Percentiles rank a stretch among this genome's conserved stretches.
Evolutionary conservation across 2,888 invertebrate species (phyloP).

Genomic region (Polyommatus icarus): DNA sequence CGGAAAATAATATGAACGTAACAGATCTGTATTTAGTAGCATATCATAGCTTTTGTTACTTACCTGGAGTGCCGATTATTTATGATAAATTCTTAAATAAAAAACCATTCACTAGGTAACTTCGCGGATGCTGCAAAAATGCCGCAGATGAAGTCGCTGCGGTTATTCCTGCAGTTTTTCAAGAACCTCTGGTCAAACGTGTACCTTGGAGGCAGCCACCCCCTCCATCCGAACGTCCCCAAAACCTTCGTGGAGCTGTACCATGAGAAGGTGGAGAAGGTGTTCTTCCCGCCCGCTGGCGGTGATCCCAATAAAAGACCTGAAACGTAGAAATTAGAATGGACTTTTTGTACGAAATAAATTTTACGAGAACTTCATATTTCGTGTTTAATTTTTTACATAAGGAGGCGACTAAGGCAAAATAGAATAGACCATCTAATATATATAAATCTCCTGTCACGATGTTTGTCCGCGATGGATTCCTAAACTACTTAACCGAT

Average conservation of each 20-base stretch:
- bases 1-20: too few relatives aligned
- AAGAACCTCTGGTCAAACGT: conserved; percentile 45
- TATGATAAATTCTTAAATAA: too few relatives aligned
- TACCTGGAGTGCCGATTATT: too few relatives aligned
- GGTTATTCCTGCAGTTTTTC: conserved; percentile 48
- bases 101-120: conserved; percentile 46
- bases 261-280: conserved; percentile 46
- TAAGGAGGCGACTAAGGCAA: too few relatives aligned
- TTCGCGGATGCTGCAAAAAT: conserved; percentile 51
- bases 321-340: conserved; percentile 3
- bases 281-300: conserved; percentile 51
- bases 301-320: conserved; percentile 35
- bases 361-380: neutral
- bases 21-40: too few relatives aligned
- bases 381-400: neutral
- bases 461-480: too few relatives aligned
- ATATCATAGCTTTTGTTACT: too few relatives aligned
- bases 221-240: conserved; percentile 49
- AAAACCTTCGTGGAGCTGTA: conserved; percentile 47
- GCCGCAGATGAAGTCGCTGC: conserved; percentile 48
- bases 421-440: too few relatives aligned
- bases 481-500: too few relatives aligned
- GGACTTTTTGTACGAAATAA: neutral
- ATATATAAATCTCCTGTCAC: too few relatives aligned
- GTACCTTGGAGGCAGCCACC: conserved; percentile 50